Conservation (phyloP, 2,888 invertebrate species). For the Endomychus coccineus region DNA sequence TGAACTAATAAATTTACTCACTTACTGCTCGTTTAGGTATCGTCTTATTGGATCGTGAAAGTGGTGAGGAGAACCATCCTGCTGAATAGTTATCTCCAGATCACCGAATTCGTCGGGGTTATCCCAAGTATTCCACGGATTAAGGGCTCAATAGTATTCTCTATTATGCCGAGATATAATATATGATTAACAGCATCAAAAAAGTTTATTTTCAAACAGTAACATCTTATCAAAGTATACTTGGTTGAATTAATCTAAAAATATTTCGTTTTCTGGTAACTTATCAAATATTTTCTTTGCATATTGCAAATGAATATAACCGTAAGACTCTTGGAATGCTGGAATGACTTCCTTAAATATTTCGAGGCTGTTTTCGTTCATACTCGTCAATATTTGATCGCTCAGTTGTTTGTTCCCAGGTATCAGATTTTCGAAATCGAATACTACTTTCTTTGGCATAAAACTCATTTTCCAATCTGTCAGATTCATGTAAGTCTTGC, state of each 20-base stretch:
- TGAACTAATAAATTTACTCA: too few relatives aligned
- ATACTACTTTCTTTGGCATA: constrained; percentile 44
- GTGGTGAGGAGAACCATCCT: too few relatives aligned
- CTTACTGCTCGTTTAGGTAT: too few relatives aligned
- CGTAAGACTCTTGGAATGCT: constrained; percentile 25
- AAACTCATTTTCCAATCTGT: constrained; percentile 46
- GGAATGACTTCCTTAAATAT: constrained; percentile 29
- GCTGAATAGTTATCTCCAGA: too few relatives aligned
- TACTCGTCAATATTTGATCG: constrained; percentile 24
- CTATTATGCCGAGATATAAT: too few relatives aligned
- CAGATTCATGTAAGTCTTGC: constrained; percentile 23
- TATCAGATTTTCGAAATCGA: constrained; percentile 27
- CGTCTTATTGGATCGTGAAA: too few relatives aligned
- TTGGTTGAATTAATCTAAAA: constrained; percentile 22
- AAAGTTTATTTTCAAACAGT: too few relatives aligned
- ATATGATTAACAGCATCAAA: too few relatives aligned
- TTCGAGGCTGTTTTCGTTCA: constrained; percentile 29
- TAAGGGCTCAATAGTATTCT: too few relatives aligned
- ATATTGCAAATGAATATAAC: constrained; percentile 20
- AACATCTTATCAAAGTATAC: too few relatives aligned
- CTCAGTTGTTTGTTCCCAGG: constrained; percentile 31
- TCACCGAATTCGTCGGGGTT: too few relatives aligned
- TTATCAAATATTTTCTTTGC: constrained; percentile 27
- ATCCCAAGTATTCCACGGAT: too few relatives aligned
- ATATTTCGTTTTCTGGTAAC: constrained; percentile 30